Evolutionary conservation across 2,888 invertebrate species (phyloP).

Genomic region (Tetanocera ferruginea): DNA sequence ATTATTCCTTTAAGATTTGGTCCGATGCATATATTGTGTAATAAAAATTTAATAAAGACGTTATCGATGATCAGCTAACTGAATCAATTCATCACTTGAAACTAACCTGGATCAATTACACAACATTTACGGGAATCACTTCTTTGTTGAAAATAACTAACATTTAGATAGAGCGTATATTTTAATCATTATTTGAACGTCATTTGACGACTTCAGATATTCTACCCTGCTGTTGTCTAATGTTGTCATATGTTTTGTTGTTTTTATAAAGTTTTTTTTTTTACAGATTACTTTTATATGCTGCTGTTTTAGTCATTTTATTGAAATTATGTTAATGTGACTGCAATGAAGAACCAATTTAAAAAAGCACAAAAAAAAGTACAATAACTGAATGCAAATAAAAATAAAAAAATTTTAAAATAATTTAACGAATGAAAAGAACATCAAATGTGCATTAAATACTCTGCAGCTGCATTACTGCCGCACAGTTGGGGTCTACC

Average conservation of each 20-base stretch:
- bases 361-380: not conserved
- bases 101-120: no score
- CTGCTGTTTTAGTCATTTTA: slow-evolving; percentile 3
- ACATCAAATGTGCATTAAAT: slow-evolving; percentile 41
- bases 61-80: no score
- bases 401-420: slow-evolving; percentile 14
- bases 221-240: not conserved
- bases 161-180: not conserved
- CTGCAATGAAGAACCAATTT: not conserved
- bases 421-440: slow-evolving; percentile 14
- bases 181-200: not conserved
- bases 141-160: not conserved
- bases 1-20: no score
- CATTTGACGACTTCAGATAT: not conserved
- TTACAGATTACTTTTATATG: not conserved
- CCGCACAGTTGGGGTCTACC: not conserved
- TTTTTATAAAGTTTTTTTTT: not conserved
- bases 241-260: not conserved
- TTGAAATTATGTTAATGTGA: slow-evolving; percentile 14
- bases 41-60: no score
- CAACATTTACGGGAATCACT: no score
- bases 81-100: no score
- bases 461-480: not conserved
- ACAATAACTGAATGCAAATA: not conserved
- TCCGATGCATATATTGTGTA: no score